Percentiles rank a stretch among this genome's conserved stretches.
phyloP scores from a whole-genome alignment of 2,797 vertebrate species.

The Sitta carolinensis region DNA sequence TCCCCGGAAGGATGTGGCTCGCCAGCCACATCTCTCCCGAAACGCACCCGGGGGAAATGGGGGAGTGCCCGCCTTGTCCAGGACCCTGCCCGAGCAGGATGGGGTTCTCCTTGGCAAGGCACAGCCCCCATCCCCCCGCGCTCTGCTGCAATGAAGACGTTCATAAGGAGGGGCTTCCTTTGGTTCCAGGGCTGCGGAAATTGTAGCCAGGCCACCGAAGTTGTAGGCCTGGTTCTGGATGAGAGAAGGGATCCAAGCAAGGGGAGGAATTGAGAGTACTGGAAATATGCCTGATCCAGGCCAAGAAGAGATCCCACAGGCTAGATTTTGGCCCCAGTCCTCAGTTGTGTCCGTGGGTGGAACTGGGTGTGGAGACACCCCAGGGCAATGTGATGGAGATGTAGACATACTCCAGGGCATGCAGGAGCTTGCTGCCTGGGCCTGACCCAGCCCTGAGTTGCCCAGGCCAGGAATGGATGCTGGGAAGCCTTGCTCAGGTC shows the following conservation, averaged over 20 bases:
- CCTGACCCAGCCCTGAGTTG: background rate
- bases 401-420: background rate
- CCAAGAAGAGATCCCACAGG: background rate
- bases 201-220: background rate
- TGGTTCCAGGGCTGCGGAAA: background rate
- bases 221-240: background rate
- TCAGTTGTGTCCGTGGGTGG: background rate
- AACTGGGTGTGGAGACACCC: background rate
- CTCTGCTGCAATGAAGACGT: background rate
- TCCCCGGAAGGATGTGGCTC: constrained; percentile 32
- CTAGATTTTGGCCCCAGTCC: background rate
- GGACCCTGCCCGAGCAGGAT: no score
- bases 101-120: background rate
- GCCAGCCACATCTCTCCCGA: background rate
- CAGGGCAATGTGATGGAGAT: background rate
- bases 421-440: background rate
- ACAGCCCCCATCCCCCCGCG: accelerated
- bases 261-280: background rate
- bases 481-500: background rate
- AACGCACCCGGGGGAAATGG: background rate
- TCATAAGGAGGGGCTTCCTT: background rate
- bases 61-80: background rate
- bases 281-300: background rate
- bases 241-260: background rate
- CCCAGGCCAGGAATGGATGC: background rate